Evolutionary conservation across 2,113 vertebrate species (phyloP).

Genomic region (Ardeotis arabs): DNA sequence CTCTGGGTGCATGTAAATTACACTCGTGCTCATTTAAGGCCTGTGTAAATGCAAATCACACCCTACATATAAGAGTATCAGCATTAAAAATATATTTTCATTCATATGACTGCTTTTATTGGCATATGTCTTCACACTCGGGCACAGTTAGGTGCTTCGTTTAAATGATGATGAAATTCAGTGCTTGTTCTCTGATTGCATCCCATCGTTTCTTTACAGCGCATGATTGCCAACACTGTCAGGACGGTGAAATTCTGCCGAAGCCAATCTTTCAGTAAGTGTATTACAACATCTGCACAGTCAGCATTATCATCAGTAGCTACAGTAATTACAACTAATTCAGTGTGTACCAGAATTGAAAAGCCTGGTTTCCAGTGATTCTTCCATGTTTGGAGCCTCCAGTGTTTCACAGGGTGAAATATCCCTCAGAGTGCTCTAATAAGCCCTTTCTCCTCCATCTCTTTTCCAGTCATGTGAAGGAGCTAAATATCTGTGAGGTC

Average conservation of each 20-base stretch:
- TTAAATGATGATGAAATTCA: constrained; percentile 54
- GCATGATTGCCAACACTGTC: constrained; percentile 96
- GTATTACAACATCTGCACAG: neutral
- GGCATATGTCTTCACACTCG: constrained; percentile 19
- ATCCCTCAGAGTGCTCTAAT: neutral
- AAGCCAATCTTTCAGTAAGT: constrained; percentile 95
- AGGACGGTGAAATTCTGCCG: constrained; percentile 92
- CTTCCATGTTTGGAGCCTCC: neutral
- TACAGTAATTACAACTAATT: constrained; percentile 30
- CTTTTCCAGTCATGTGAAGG: neutral
- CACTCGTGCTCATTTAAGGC: constrained; percentile 20
- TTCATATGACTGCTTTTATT: constrained; percentile 59
- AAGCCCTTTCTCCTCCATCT: neutral
- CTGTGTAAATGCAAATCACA: constrained; percentile 61
- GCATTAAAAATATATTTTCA: constrained; percentile 57
- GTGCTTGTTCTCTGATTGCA: constrained; percentile 59
- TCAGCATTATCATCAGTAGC: constrained; percentile 34
- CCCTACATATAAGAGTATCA: neutral
- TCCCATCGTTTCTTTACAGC: constrained; percentile 78
- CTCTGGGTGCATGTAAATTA: constrained; percentile 33
- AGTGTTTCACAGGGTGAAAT: neutral
- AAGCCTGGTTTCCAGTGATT: neutral
- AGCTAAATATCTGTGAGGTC: neutral
- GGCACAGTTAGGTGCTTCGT: constrained; percentile 46
- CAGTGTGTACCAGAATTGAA: neutral